A percentile compares a stretch with the other conserved stretches of the same genome.
Evolutionary conservation across 2,888 invertebrate genomes (phyloP).

Genomic region (Onchidella celtica): DNA sequence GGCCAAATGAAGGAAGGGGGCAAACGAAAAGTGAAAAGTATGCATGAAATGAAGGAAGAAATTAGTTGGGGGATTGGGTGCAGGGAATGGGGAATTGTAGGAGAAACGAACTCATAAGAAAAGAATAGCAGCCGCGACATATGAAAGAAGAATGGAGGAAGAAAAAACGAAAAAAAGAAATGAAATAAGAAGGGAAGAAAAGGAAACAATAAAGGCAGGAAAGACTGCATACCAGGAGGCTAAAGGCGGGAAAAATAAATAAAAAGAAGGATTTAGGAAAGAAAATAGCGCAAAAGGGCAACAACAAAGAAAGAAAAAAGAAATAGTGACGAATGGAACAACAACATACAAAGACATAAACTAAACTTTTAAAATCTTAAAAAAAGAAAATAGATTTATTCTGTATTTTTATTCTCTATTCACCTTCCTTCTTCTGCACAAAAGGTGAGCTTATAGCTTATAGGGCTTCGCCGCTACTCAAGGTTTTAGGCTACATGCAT

Average conservation of each 20-base stretch:
- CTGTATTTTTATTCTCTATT: too few species aligned
- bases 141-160: neutral
- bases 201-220: neutral
- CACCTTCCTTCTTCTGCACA: too few species aligned
- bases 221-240: neutral
- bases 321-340: too few species aligned
- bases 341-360: too few species aligned
- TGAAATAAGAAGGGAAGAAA: neutral
- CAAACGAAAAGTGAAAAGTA: neutral
- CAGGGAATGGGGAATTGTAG: neutral
- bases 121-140: neutral
- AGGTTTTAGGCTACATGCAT: too few species aligned
- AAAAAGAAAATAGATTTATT: too few species aligned
- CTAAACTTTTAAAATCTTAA: too few species aligned
- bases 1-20: neutral
- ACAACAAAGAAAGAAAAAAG: constrained; percentile 24
- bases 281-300: neutral
- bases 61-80: neutral
- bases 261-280: neutral
- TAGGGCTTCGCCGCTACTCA: too few species aligned
- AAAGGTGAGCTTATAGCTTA: too few species aligned
- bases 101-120: neutral
- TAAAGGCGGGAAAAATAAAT: too few species aligned
- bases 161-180: neutral
- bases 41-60: neutral